Conservation (phyloP, 2,888 invertebrate genomes). For the Drosophila kambysellisi region DNA sequence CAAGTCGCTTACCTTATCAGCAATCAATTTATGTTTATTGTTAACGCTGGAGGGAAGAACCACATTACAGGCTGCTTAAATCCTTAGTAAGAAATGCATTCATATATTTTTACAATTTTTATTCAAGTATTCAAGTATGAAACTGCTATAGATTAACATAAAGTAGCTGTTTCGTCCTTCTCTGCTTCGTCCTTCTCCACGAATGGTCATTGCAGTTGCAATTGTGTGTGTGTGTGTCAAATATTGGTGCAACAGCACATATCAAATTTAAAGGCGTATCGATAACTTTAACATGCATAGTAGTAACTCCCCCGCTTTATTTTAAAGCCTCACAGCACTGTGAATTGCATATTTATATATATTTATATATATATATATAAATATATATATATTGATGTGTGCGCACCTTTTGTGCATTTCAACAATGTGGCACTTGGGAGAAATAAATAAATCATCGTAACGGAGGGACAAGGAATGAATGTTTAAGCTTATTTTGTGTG, state of each 20-base stretch:
- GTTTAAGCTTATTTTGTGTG: conserved; percentile 49
- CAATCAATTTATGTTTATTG: neutral
- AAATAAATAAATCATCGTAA: conserved; percentile 70
- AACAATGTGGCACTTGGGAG: conserved; percentile 69
- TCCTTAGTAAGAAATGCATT: neutral
- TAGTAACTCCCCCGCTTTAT: neutral
- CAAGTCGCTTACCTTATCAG: neutral
- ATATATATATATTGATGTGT: neutral
- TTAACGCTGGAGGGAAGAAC: neutral
- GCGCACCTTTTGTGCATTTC: conserved; percentile 43
- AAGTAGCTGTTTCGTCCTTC: neutral
- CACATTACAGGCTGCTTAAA: neutral
- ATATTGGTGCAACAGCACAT: conserved; percentile 25
- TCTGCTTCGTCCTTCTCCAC: neutral
- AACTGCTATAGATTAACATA: conserved; percentile 6
- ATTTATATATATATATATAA: conserved; percentile 16
- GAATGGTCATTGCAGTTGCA: conserved; percentile 3
- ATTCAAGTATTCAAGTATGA: conserved; percentile 1
- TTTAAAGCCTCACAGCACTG: neutral
- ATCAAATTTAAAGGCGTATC: conserved; percentile 30
- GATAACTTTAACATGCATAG: conserved; percentile 27
- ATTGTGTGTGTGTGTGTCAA: conserved; percentile 9
- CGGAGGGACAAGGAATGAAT: conserved; percentile 56
- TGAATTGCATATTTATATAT: neutral
- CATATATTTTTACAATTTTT: neutral